phyloP scores from a whole-genome alignment of 1,140 invertebrate genomes.

The Solenopsis fugax region DNA sequence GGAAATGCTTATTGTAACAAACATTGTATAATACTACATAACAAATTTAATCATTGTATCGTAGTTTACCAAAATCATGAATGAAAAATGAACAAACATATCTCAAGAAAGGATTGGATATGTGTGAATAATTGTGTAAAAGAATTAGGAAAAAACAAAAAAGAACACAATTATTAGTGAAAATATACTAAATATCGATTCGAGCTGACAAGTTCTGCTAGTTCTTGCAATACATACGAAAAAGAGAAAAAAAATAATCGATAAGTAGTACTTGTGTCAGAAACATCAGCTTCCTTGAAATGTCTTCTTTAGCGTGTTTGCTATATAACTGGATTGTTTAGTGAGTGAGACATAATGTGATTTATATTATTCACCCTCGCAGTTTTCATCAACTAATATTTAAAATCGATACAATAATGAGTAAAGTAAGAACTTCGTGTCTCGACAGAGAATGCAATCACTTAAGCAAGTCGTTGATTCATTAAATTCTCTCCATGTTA shows the following conservation, averaged over 20 bases:
- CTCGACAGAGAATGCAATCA: constrained; percentile 56
- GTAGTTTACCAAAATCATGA: constrained; percentile 73
- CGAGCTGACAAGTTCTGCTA: constrained; percentile 44
- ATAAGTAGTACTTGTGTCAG: constrained; percentile 76
- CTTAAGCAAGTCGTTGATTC: constrained; percentile 74
- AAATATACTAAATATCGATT: constrained; percentile 65
- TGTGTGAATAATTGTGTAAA: constrained; percentile 74
- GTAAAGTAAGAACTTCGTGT: constrained; percentile 64
- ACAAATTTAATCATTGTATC: constrained; percentile 76
- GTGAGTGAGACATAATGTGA: constrained; percentile 79
- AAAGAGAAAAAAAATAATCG: constrained; percentile 65
- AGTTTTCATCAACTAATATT: constrained; percentile 74
- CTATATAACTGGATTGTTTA: constrained; percentile 83
- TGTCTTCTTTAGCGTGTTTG: constrained; percentile 83
- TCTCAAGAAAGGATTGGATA: constrained; percentile 71
- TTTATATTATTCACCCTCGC: constrained; percentile 76
- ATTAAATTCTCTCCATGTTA: constrained; percentile 83
- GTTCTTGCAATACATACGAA: constrained; percentile 67
- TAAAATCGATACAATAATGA: constrained; percentile 65
- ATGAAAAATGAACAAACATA: constrained; percentile 75
- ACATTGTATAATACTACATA: constrained; percentile 77
- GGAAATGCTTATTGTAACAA: constrained; percentile 78
- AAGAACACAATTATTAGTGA: constrained; percentile 73
- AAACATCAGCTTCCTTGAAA: constrained; percentile 81
- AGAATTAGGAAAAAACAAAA: constrained; percentile 66